These are phyloP conservation scores for Nomada ferruginata DNA, from an alignment of 2,888 invertebrate species.

Conservation along the genomic window DNA sequence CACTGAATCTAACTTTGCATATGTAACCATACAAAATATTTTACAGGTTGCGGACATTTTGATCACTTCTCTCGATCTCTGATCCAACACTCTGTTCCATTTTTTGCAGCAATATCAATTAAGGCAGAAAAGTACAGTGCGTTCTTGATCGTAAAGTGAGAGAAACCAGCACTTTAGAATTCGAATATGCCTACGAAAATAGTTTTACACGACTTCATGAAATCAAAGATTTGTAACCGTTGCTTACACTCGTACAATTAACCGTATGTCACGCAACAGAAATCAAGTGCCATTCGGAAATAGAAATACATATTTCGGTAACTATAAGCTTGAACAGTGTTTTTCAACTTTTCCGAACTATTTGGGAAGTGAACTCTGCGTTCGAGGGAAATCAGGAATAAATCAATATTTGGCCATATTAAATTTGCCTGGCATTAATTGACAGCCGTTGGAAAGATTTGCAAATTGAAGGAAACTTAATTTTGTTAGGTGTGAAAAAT, in stretches of 20 bases:
- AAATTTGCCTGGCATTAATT: not conserved
- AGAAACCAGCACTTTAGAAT: not conserved
- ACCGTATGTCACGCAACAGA: slow-evolving; percentile 4
- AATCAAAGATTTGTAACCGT: slow-evolving; percentile 7
- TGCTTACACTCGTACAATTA: not conserved
- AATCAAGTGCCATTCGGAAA: slow-evolving; percentile 21
- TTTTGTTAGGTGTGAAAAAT: not conserved
- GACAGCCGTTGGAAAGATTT: not conserved
- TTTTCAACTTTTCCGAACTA: not conserved
- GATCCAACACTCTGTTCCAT: no score
- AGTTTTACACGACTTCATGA: slow-evolving; percentile 1
- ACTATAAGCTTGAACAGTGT: not conserved
- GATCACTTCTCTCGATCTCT: no score
- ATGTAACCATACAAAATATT: no score
- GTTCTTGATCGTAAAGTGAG: not conserved
- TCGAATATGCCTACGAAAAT: not conserved
- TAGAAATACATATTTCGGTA: slow-evolving; percentile 26
- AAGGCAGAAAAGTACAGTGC: not conserved
- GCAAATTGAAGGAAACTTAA: not conserved
- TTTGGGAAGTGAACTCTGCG: not conserved
- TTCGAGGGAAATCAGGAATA: not conserved
- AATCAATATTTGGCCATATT: not conserved
- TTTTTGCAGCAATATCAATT: not conserved
- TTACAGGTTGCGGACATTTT: not conserved
- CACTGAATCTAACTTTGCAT: not conserved